A percentile compares a stretch with the other conserved stretches of the same genome.
Evolutionary conservation across 2,113 vertebrate genomes (phyloP).

Genomic region (Nothocercus julius): DNA sequence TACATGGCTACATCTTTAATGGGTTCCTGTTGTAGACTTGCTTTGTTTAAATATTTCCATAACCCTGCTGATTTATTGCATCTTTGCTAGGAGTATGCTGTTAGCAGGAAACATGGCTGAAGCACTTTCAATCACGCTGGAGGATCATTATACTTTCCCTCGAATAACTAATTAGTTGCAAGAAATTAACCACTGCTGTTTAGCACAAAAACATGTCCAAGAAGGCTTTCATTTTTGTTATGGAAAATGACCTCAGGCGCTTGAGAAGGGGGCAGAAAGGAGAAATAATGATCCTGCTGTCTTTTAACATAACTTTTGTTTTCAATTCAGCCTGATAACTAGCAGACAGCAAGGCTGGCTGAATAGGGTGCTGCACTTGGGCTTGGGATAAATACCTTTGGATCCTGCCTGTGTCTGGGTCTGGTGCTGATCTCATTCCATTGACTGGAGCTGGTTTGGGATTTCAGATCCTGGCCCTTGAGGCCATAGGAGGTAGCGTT

Average conservation of each 20-base stretch:
- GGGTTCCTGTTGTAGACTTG: conserved; percentile 49
- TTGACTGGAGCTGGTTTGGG: neutral
- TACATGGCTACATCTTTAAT: conserved; percentile 1
- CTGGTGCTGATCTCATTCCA: neutral
- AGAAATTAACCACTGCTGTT: conserved; percentile 76
- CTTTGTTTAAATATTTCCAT: conserved; percentile 77
- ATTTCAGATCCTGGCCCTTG: neutral
- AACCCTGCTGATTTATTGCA: conserved; percentile 79
- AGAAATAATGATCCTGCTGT: conserved; percentile 41
- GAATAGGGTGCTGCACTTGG: neutral
- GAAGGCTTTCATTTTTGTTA: conserved; percentile 54
- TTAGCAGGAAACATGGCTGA: conserved; percentile 76
- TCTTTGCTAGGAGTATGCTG: conserved; percentile 57
- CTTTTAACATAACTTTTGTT: conserved; percentile 47
- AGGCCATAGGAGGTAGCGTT: neutral
- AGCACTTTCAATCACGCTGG: conserved; percentile 79
- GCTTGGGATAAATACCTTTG: neutral
- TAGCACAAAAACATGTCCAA: conserved; percentile 50
- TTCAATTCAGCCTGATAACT: conserved; percentile 30
- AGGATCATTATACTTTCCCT: conserved; percentile 76
- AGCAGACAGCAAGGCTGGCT: neutral
- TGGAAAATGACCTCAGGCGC: conserved; percentile 61
- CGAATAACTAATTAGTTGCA: conserved; percentile 75
- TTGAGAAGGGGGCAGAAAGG: neutral
- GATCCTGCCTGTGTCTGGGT: neutral